Conservation (phyloP, 2,113 vertebrate genomes). For the Probosciger aterrimus region DNA sequence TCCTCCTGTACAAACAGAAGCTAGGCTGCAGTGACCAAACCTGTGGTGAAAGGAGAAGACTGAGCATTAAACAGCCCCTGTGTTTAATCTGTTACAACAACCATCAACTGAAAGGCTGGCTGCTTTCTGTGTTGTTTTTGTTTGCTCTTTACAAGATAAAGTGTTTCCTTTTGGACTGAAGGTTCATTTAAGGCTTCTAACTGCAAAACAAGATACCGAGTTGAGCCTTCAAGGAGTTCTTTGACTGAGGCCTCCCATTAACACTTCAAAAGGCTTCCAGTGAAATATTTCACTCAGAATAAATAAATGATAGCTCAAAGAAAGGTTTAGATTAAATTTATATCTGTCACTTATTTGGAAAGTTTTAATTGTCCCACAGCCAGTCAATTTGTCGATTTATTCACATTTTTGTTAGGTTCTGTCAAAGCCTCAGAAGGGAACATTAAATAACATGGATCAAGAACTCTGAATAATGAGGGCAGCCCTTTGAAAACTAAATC, state of each 20-base stretch:
- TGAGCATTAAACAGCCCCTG: accelerated
- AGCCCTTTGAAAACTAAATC: conserved; percentile 39
- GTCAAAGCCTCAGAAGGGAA: background rate
- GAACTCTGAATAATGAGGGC: background rate
- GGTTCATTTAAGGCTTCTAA: background rate
- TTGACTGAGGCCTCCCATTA: background rate
- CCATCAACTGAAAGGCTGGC: background rate
- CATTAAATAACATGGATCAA: conserved; percentile 40
- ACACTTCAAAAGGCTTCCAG: background rate
- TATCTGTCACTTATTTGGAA: background rate
- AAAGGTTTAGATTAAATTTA: background rate
- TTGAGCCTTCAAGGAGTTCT: background rate
- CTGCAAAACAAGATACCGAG: background rate
- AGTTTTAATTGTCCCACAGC: background rate
- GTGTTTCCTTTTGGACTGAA: background rate
- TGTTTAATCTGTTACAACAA: background rate
- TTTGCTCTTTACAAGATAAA: background rate
- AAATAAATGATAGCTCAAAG: background rate
- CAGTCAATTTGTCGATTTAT: background rate
- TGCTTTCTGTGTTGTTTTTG: background rate
- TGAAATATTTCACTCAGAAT: background rate
- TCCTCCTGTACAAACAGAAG: background rate
- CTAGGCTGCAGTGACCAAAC: background rate
- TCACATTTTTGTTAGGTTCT: background rate
- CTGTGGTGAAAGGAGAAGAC: background rate